Conservation (phyloP, 2,797 vertebrate genomes). For the Gallinago solitaria region DNA sequence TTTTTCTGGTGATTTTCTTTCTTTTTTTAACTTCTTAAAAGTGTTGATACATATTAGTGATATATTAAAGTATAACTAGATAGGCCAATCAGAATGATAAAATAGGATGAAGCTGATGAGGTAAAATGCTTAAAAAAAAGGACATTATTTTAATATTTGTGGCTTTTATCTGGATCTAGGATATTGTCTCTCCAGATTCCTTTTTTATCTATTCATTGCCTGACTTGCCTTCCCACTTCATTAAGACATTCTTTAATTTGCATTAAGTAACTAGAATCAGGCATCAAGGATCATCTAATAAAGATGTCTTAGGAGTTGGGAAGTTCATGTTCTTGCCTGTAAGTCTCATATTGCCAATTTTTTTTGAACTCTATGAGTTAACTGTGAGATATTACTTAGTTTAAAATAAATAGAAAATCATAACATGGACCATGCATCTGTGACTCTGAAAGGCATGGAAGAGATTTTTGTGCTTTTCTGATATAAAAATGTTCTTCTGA, state of each 20-base stretch:
- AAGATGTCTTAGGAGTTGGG: background rate
- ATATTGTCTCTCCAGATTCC: background rate
- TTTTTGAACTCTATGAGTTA: background rate
- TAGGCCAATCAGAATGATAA: background rate
- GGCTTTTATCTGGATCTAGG: background rate
- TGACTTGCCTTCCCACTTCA: background rate
- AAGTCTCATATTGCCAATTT: background rate
- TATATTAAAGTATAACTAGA: background rate
- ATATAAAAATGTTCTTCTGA: conserved; percentile 34
- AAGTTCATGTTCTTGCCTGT: background rate
- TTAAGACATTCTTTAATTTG: conserved; percentile 8
- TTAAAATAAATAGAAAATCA: conserved; percentile 43
- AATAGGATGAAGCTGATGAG: background rate
- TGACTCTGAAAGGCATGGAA: conserved; percentile 4
- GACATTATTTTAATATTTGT: conserved; percentile 16
- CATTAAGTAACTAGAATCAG: background rate
- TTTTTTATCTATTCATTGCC: background rate
- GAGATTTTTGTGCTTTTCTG: conserved; percentile 8
- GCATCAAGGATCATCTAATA: background rate
- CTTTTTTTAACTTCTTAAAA: background rate
- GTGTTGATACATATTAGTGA: background rate
- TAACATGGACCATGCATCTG: background rate
- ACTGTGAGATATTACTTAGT: background rate
- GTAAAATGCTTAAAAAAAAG: background rate
- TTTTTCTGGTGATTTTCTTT: background rate